Evolutionary conservation across 2,888 invertebrate species (phyloP).

Genomic region (Leptopterna dolabrata): DNA sequence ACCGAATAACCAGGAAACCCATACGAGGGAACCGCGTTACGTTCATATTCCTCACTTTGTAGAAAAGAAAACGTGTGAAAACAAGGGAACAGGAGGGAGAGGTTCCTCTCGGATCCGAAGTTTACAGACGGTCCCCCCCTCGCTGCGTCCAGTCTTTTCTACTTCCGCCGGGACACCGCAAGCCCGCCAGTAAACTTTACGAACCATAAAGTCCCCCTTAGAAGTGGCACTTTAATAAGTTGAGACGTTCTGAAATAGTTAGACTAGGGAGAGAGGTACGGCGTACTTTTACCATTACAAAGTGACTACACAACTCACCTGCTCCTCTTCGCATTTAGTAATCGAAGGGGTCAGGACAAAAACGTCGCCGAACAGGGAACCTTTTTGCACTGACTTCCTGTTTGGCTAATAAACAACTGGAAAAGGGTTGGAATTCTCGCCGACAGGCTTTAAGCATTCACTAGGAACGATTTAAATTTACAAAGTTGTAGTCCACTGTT

Average conservation of each 20-base stretch:
- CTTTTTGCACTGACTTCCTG: no score
- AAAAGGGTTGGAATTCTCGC: no score
- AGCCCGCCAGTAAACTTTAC: constrained; percentile 22
- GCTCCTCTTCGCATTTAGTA: no score
- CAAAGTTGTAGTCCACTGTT: no score
- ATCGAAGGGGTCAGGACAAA: no score
- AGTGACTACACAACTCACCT: not conserved
- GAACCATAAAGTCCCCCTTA: constrained; percentile 18
- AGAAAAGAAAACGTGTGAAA: constrained; percentile 3
- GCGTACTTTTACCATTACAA: not conserved
- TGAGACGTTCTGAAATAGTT: constrained; percentile 24
- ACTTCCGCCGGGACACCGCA: not conserved
- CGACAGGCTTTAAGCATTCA: no score
- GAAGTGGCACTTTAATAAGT: constrained; percentile 26
- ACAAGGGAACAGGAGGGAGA: not conserved
- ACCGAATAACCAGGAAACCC: not conserved
- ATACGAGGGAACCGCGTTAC: not conserved
- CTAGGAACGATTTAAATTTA: no score
- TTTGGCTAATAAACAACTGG: no score
- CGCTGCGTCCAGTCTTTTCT: not conserved
- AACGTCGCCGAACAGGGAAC: no score
- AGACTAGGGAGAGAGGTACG: not conserved
- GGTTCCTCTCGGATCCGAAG: not conserved
- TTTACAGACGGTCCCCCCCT: not conserved
- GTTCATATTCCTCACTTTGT: not conserved